Conservation (phyloP, 2,113 vertebrate genomes). For the Gobius niger region DNA sequence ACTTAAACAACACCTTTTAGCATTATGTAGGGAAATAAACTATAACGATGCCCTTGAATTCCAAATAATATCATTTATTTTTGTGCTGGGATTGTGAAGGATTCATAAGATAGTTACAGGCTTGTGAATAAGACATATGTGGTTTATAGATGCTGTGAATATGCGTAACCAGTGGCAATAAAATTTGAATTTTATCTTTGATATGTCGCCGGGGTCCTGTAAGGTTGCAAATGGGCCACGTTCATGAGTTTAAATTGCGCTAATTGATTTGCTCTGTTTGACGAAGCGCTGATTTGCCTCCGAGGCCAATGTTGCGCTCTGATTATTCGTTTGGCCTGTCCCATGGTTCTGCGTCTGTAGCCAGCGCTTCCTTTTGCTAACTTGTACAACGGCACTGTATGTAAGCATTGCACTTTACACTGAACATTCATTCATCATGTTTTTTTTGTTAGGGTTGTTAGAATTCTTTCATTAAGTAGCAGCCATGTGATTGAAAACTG, state of each 20-base stretch:
- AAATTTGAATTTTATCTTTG: neutral
- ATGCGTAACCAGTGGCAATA: neutral
- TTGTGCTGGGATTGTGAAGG: too few species aligned
- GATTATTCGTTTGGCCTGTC: neutral
- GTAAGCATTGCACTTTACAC: constrained; percentile 5
- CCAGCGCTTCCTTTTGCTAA: neutral
- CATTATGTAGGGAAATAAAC: too few species aligned
- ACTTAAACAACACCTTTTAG: too few species aligned
- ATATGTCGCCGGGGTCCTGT: neutral
- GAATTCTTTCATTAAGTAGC: too few species aligned
- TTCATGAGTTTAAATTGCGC: constrained; percentile 1
- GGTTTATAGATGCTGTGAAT: neutral
- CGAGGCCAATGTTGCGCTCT: neutral
- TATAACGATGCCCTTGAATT: too few species aligned
- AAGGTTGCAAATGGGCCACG: neutral
- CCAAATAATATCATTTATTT: too few species aligned
- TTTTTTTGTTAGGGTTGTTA: too few species aligned
- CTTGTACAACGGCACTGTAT: neutral
- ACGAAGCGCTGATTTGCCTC: neutral
- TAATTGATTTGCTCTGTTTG: constrained; percentile 6
- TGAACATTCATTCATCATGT: neutral
- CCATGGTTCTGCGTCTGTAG: neutral
- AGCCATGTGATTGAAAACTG: too few species aligned
- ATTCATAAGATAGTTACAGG: too few species aligned
- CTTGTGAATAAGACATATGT: neutral